Conservation (phyloP, 2,888 invertebrate species). For the Hypolimnas misippus region DNA sequence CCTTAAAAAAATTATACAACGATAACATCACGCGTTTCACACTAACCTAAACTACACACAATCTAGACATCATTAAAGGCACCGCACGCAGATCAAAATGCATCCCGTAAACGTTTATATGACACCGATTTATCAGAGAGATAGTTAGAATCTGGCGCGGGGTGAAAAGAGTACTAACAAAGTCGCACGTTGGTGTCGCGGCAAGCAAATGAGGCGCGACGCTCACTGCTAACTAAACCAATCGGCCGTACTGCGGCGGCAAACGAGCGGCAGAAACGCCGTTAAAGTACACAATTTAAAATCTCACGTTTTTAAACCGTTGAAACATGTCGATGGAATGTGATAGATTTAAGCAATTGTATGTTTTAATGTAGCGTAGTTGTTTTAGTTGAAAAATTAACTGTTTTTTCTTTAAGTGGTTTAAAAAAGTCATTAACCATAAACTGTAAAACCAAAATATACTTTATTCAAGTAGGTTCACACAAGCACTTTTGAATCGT, state of each 20-base stretch:
- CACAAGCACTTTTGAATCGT: too few species aligned
- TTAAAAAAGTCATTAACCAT: too few species aligned
- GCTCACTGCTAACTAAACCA: conserved; percentile 84
- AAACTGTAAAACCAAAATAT: too few species aligned
- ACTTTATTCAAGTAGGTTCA: too few species aligned
- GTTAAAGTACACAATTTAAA: not conserved
- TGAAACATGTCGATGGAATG: not conserved
- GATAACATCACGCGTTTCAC: too few species aligned
- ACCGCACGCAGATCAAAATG: conserved; percentile 39
- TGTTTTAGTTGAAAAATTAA: too few species aligned
- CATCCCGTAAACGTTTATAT: conserved; percentile 56
- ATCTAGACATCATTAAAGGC: conserved; percentile 34
- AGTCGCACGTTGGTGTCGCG: conserved; percentile 59
- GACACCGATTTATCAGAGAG: conserved; percentile 69
- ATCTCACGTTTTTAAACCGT: not conserved
- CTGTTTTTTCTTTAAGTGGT: too few species aligned
- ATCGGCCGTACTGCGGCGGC: conserved; percentile 62
- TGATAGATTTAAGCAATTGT: not conserved
- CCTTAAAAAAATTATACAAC: not conserved
- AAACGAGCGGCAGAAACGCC: conserved; percentile 56
- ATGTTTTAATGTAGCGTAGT: too few species aligned
- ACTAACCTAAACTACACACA: not conserved
- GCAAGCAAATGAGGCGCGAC: conserved; percentile 83
- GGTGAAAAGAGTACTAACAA: conserved; percentile 80
- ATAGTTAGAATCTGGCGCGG: conserved; percentile 70